phyloP scores from a whole-genome alignment of 2,888 invertebrate genomes.

The Drosophila greeni region DNA sequence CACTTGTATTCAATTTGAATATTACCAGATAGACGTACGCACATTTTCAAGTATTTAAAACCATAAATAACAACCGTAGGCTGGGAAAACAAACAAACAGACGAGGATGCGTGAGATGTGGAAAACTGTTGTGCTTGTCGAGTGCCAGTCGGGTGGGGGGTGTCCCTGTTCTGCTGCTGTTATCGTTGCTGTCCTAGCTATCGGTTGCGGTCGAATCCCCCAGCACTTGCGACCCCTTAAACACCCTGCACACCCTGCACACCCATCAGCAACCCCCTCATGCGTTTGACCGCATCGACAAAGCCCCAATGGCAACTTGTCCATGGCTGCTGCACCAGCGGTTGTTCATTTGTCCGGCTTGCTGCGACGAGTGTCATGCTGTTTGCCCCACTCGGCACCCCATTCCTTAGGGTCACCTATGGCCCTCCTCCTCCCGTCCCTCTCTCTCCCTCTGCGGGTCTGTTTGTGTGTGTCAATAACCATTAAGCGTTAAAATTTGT shows the following conservation, averaged over 20 bases:
- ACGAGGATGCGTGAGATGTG: conserved; percentile 54
- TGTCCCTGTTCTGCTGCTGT: conserved; percentile 41
- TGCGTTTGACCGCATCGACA: conserved; percentile 28
- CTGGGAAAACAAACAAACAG: conserved; percentile 20
- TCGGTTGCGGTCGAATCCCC: conserved; percentile 57
- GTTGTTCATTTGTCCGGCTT: conserved; percentile 65
- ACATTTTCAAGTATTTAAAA: conserved; percentile 41
- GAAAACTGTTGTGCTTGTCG: conserved; percentile 67
- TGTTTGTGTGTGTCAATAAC: conserved; percentile 62
- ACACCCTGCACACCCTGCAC: not conserved
- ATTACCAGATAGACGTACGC: conserved; percentile 20
- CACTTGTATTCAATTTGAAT: conserved; percentile 51
- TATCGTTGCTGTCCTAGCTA: conserved; percentile 54
- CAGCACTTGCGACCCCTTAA: not conserved
- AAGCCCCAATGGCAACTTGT: conserved; percentile 52
- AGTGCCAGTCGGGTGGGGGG: conserved; percentile 37
- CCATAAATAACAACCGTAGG: conserved; percentile 56
- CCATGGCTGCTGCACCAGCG: conserved; percentile 52
- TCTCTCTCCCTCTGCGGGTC: conserved; percentile 14
- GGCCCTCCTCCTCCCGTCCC: not conserved
- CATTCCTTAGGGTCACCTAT: conserved; percentile 8
- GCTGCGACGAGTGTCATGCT: conserved; percentile 65
- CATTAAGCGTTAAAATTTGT: conserved; percentile 69
- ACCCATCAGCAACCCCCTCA: not conserved
- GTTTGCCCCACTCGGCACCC: conserved; percentile 42